Evolutionary conservation across 2,888 invertebrate genomes (phyloP), one percentile per base, ranked within the genome.

Genomic region (Leptura quadrifasciata): DNA sequence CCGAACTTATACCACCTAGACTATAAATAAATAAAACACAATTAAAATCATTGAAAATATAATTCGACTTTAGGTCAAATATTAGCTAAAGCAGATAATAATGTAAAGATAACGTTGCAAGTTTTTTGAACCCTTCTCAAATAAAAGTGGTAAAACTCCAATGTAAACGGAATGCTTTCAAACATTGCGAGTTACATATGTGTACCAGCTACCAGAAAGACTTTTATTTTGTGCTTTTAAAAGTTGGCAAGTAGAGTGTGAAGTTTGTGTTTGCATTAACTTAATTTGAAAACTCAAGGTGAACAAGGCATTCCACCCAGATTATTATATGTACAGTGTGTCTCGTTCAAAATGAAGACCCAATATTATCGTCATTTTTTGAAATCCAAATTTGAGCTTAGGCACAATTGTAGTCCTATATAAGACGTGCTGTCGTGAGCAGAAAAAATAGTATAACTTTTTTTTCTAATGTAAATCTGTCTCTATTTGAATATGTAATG

Each of bases 241-340:
- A 69, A 69, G 69, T 69, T 60, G 21, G 24, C 58, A 60, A 58
- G 58, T 20, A 21, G 39, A 60, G 69, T 69, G 24, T 58, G 58
- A 69, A 69, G 69, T 69, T 69, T 58, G 39, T 20, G 27, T 58
- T 58, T 47, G 60, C 58, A 58, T 69, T 69, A 69, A 69, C 69
- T 58, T 58, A 39, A 69, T 69, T 69, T 69, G 58, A 47, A 69
- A 69, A 60, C 69, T 35, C 58, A 15, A 52, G 65, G 52, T 65
- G 63, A 69, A 69, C 69, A 58, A 39, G 69, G 58, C 31, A 58
- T 39, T 69, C 21, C 24, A 69, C 69, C 60, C 39, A 39, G 24
- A 39, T 39, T 69, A 69, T 57, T 69, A 60, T 31, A n/a, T 47
- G 6, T 47, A n/a, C n/a, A n/a, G n/a, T n/a, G n/a, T n/a, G n/a